Evolutionary conservation across 2,113 vertebrate genomes (phyloP), one percentile per base, ranked within the genome.

Genomic region (Maccullochella peelii): DNA sequence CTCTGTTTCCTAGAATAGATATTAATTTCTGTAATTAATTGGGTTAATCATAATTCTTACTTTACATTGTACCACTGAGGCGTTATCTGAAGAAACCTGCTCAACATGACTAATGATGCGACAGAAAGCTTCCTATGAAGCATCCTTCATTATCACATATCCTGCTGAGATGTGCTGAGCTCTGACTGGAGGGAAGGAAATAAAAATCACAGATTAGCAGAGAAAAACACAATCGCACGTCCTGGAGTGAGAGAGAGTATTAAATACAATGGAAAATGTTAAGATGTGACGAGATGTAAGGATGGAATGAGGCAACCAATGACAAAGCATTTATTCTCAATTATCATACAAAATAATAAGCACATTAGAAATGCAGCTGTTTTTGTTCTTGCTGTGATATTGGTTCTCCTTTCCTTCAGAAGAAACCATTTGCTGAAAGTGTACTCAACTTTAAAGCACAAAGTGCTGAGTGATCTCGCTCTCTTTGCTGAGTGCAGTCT

Each of bases 11-110:
- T 84, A 55, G 49, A 57, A 70, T 2, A 20, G 25, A 81, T 76
- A 27, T 40, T 42, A 57, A 78, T 81, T 69, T 66, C 21, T 52
- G 8, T 66, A 50, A 83, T 73, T 79, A 76, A 79, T 58, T 70
- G 36, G 58, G 30, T 62, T 63, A 69, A 82, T 86, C 30, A 27
- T 58, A 70, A 40, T 44, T 79, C 25, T n/a, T 20, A 18, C 18
- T 70, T 68, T 30, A 23, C 44, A 61, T 49, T 63, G 55, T 49
- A 30, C 58, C 38, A 70, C 44, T 50, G 49, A 75, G 15, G 42
- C 27, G 36, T 63, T 49, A 38, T 70, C 30, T 55, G 57, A 74
- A 25, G 69, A 50, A 59, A 42, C 58, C 27, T 3, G 2, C n/a
- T 62, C 36, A 47, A 21, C 9, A 54, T 54, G 15, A 44, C 4